Conservation (phyloP, 2,797 vertebrate genomes). For the Amazona finschi region DNA sequence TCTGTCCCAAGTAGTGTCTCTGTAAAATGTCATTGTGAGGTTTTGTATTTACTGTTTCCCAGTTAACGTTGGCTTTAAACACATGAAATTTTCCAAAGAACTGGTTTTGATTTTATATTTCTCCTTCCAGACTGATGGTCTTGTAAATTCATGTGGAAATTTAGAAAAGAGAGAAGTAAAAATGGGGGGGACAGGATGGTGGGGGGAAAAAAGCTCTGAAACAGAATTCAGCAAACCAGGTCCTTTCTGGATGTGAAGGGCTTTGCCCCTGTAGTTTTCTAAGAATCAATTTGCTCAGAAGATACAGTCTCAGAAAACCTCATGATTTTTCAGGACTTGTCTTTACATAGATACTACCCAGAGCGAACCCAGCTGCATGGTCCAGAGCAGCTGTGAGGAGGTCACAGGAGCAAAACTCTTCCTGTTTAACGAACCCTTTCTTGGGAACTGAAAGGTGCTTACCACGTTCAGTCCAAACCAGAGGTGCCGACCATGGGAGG, state of each 20-base stretch:
- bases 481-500: background rate
- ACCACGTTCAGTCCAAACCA: background rate
- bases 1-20: background rate
- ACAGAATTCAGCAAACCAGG: background rate
- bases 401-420: background rate
- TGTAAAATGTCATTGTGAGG: background rate
- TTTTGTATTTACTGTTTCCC: background rate
- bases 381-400: background rate
- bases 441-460: background rate
- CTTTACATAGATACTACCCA: background rate
- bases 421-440: background rate
- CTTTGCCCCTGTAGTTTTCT: background rate
- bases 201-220: background rate
- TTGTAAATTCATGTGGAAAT: background rate
- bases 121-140: background rate
- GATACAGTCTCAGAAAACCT: background rate
- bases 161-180: background rate
- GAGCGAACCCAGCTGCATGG: background rate
- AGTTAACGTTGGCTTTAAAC: background rate
- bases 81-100: background rate
- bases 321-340: background rate
- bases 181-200: rapidly evolving
- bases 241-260: background rate
- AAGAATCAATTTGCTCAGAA: background rate
- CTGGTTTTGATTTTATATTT: background rate